Evolutionary conservation across 2,797 vertebrate species (phyloP).

Genomic region (Tiaroga cobitis): DNA sequence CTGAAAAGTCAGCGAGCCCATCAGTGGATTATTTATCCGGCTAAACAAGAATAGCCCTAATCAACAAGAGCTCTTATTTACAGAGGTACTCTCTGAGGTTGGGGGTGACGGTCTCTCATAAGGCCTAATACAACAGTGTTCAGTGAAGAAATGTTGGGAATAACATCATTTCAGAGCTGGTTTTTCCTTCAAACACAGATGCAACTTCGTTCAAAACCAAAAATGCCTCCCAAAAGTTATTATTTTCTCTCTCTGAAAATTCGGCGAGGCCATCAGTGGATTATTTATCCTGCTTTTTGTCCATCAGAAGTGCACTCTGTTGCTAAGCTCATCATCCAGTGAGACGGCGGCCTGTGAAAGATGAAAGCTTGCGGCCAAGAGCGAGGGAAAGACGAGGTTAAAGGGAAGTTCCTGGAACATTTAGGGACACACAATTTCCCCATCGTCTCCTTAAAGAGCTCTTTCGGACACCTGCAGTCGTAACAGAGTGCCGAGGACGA

Average conservation of each 20-base stretch:
- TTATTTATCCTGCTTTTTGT: constrained; percentile 67
- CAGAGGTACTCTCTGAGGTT: constrained; percentile 46
- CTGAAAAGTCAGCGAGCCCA: constrained; percentile 54
- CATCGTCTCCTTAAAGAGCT: constrained; percentile 62
- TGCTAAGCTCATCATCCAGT: constrained; percentile 60
- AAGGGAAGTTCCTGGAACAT: constrained; percentile 71
- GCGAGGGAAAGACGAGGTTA: constrained; percentile 35
- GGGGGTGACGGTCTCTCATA: constrained; percentile 38
- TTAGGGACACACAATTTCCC: constrained; percentile 71
- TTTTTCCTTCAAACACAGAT: constrained; percentile 46
- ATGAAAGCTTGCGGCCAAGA: constrained; percentile 70
- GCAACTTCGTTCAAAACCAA: constrained; percentile 52
- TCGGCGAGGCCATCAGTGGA: constrained; percentile 56
- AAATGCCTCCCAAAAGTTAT: constrained; percentile 56
- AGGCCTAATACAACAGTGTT: constrained; percentile 49
- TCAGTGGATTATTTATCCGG: constrained; percentile 60
- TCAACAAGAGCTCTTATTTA: constrained; percentile 52
- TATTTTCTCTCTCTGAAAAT: constrained; percentile 55
- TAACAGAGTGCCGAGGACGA: constrained; percentile 52
- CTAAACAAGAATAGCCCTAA: constrained; percentile 54
- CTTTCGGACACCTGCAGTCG: constrained; percentile 60
- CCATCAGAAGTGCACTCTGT: constrained; percentile 72
- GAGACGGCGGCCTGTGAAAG: constrained; percentile 63
- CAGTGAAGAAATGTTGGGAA: constrained; percentile 38
- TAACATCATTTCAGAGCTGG: constrained; percentile 37